Percentiles rank a stretch among this genome's conserved stretches.
These are phyloP conservation scores for Epinephelus lanceolatus DNA, from an alignment of 2,113 vertebrate genomes.

Conservation along the genomic window DNA sequence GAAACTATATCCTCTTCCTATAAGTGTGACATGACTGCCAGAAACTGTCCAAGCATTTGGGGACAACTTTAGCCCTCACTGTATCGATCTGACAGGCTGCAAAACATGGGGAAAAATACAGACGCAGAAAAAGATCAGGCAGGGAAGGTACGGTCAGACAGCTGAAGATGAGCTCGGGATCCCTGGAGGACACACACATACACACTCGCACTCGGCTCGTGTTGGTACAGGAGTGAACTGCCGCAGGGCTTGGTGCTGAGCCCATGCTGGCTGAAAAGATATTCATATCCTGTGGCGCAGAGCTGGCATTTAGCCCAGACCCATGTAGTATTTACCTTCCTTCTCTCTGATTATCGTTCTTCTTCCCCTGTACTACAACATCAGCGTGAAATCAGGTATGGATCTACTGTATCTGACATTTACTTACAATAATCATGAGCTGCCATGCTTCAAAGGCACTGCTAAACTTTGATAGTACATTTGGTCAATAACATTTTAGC, in stretches of 20 bases:
- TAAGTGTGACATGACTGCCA: background rate
- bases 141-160: constrained; percentile 12
- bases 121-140: background rate
- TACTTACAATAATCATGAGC: background rate
- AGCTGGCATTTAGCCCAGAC: constrained; percentile 58
- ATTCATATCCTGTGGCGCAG: constrained; percentile 46
- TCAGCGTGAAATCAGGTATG: background rate
- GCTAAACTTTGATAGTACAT: background rate
- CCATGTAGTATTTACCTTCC: constrained; percentile 36
- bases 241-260: constrained; percentile 62
- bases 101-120: constrained; percentile 17
- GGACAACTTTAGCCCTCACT: background rate
- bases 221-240: constrained; percentile 41
- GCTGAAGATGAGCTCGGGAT: constrained; percentile 7
- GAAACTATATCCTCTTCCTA: background rate
- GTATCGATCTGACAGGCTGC: constrained; percentile 3
- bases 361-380: constrained; percentile 1
- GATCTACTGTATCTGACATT: background rate
- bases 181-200: constrained; percentile 34
- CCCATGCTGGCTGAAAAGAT: constrained; percentile 52
- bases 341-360: background rate
- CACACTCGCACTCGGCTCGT: constrained; percentile 16
- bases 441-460: background rate
- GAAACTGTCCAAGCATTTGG: background rate
- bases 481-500: background rate